Evolutionary conservation across 2,888 invertebrate genomes (phyloP).

Genomic region (Ormyrus labotus): DNA sequence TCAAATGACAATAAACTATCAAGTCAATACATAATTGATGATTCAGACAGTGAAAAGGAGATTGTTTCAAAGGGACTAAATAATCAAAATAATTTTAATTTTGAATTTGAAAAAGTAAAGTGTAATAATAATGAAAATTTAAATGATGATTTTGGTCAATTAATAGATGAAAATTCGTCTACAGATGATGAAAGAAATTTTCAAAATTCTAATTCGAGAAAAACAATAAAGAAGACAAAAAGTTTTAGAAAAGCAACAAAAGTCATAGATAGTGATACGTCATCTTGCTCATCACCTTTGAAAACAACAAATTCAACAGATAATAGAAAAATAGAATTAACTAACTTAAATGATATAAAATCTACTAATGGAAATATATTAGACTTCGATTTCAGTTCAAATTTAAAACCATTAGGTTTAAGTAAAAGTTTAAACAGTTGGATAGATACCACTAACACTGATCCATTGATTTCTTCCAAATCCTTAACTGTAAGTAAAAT

Average conservation of each 20-base stretch:
- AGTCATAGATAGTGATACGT: conserved; percentile 36
- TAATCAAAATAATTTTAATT: conserved; percentile 2
- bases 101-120: neutral
- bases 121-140: neutral
- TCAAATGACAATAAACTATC: neutral
- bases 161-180: conserved; percentile 41
- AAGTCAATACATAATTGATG: conserved; percentile 6
- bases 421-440: conserved; percentile 65
- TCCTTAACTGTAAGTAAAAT: conserved; percentile 61
- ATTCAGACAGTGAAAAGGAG: conserved; percentile 20
- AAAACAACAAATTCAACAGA: conserved; percentile 38
- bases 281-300: conserved; percentile 19
- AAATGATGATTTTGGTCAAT: conserved; percentile 25
- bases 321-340: conserved; percentile 60
- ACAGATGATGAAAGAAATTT: conserved; percentile 42
- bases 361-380: neutral
- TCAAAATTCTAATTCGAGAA: conserved; percentile 8
- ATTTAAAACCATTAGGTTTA: conserved; percentile 67
- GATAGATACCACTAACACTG: conserved; percentile 64
- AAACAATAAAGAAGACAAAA: conserved; percentile 22
- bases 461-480: conserved; percentile 64
- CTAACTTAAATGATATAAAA: neutral
- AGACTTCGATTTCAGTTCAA: conserved; percentile 15
- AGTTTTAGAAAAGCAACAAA: conserved; percentile 5
- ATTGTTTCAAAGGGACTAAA: neutral